Percentiles rank a stretch among this genome's conserved stretches.
phyloP scores from a whole-genome alignment of 2,113 vertebrate species.

The Nothocercus julius region DNA sequence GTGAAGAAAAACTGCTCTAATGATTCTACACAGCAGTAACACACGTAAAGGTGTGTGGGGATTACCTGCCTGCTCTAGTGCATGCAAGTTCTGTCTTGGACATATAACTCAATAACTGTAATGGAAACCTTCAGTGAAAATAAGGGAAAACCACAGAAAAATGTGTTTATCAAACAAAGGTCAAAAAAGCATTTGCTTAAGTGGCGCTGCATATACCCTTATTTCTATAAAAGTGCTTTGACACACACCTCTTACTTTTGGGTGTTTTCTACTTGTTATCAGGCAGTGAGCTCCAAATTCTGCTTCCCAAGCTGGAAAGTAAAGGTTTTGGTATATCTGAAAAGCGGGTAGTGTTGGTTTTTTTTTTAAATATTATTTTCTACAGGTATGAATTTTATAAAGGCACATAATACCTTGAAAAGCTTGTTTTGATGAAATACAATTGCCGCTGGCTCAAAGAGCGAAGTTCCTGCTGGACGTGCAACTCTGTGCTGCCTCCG shows the following conservation, averaged over 20 bases:
- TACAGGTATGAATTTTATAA: neutral
- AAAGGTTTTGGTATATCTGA: neutral
- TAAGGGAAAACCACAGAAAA: neutral
- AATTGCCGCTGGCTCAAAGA: neutral
- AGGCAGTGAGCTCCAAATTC: neutral
- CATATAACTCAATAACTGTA: neutral
- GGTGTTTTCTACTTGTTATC: neutral
- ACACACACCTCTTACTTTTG: neutral
- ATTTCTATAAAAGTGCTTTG: neutral
- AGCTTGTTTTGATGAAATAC: neutral
- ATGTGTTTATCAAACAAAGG: neutral
- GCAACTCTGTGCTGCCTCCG: neutral
- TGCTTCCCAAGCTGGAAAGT: neutral
- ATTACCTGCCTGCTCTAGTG: neutral
- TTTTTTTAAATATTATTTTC: neutral
- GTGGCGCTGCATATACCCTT: neutral
- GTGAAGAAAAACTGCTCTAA: neutral
- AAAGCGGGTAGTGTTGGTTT: neutral
- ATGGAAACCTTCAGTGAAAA: neutral
- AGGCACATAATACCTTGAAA: neutral
- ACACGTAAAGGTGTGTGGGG: neutral
- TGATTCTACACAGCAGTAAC: neutral
- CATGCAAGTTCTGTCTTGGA: neutral
- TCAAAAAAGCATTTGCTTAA: neutral
- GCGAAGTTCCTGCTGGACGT: too few species aligned